Base-by-base conservation (phyloP, 2,888 invertebrate species). In the Caenorhabditis becei region DNA sequence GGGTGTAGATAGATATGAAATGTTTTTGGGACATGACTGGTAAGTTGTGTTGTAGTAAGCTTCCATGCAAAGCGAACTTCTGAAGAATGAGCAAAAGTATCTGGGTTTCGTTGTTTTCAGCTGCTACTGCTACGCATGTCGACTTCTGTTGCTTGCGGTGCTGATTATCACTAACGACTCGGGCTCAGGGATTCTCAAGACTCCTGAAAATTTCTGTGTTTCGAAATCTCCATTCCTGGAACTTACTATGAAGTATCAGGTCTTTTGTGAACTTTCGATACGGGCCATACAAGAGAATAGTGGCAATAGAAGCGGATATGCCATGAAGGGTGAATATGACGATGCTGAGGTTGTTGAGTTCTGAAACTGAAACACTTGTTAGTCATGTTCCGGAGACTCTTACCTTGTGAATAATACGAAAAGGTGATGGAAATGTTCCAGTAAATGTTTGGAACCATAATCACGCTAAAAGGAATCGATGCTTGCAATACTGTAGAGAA, bases 301-400 rank as follows among this genome's bases (percentile, higher is more conserved):
- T 70, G 32, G 69, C 54, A 16, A 77, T 58, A 1, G 77, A 77
- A 14, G 69, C 63, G 16, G 77, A 77, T 0, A 69, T 47, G 14
- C 77, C 77, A 26, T 77, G 77, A 11, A 77, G 37, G 5, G 77
- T 77, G 56, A 77, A 77, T 8, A 62, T 20, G 4, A 77, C 18
- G 26, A 69, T 69, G 28, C 69, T 69, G n/a, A 77, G 24, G 37
- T 69, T 69, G 44, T 77, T 77, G 16, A 63, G 49, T 54, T 62
- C 74, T 72, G 71, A 11, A 71, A 71, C 18, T 18, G n/a, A 23
- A n/a, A 7, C 14, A 18, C 7, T 16, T n/a, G 26, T 37, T 54
- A 10, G 54, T 7, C 32, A 56, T 2, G n/a, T n/a, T n/a, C n/a
- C n/a, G n/a, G n/a, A n/a, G n/a, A n/a, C n/a, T n/a, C 58, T 35